Conservation (phyloP, 2,113 vertebrate genomes). For the Vicugna pacos region DNA sequence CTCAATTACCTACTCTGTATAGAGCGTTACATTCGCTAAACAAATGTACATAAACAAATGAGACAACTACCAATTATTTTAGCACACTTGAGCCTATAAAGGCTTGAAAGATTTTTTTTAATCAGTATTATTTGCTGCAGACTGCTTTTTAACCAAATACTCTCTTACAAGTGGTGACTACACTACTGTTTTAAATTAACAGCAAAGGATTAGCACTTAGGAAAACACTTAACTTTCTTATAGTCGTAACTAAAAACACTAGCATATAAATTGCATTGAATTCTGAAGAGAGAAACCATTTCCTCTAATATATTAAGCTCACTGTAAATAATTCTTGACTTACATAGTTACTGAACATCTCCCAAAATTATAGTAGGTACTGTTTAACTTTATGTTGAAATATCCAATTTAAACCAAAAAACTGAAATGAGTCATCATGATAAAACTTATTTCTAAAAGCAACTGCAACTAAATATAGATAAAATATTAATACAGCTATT, state of each 20-base stretch:
- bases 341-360: background rate
- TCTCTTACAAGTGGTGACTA: background rate
- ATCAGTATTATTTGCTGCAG: background rate
- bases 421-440: background rate
- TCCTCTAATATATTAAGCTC: background rate
- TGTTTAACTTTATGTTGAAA: conserved; percentile 14
- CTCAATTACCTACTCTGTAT: conserved; percentile 80
- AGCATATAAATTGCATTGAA: background rate
- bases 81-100: background rate
- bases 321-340: background rate
- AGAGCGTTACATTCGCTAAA: conserved; percentile 57
- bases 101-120: background rate
- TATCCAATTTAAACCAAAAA: background rate
- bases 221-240: conserved; percentile 8
- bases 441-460: conserved; percentile 47
- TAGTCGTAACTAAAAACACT: conserved; percentile 47
- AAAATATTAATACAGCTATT: background rate
- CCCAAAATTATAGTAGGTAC: background rate
- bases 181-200: background rate
- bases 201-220: background rate
- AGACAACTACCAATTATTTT: conserved; percentile 12
- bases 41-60: conserved; percentile 28
- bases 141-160: conserved; percentile 44
- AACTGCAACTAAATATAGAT: conserved; percentile 39
- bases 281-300: background rate